A percentile compares a stretch with the other conserved stretches of the same genome.
phyloP scores from a whole-genome alignment of 1,140 invertebrate species.

The Limonius californicus region DNA sequence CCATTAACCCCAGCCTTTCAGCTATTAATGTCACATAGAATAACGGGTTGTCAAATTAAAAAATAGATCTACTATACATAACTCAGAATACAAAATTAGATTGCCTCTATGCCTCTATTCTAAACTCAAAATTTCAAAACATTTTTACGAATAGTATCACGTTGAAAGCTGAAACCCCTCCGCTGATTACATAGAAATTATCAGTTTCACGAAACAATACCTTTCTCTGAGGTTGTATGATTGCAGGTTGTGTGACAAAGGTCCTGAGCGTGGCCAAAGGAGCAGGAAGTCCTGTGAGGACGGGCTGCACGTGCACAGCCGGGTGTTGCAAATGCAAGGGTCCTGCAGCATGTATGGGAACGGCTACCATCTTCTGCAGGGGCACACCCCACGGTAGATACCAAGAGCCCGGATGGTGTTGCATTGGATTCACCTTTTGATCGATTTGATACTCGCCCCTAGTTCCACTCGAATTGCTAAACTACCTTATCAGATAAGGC shows the following conservation, averaged over 20 bases:
- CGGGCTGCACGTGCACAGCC: slow-evolving; percentile 42
- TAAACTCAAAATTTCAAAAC: too few relatives aligned
- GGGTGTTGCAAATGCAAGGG: slow-evolving; percentile 41
- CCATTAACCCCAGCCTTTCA: too few relatives aligned
- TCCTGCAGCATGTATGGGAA: slow-evolving; percentile 44
- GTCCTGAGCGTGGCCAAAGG: slow-evolving; percentile 44
- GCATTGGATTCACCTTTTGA: slow-evolving; percentile 38
- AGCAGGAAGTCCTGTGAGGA: slow-evolving; percentile 43
- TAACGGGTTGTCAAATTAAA: too few relatives aligned
- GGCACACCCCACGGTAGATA: slow-evolving; percentile 54
- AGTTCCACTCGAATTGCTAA: background rate
- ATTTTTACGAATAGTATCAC: too few relatives aligned
- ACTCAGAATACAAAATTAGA: too few relatives aligned
- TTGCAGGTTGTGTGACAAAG: slow-evolving; percentile 42
- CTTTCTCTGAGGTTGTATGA: slow-evolving; percentile 40
- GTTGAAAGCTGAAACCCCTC: too few relatives aligned
- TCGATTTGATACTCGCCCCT: slow-evolving; percentile 12
- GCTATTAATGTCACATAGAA: too few relatives aligned
- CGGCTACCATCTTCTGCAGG: slow-evolving; percentile 52
- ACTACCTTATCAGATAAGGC: background rate
- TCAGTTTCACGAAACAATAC: slow-evolving; percentile 23
- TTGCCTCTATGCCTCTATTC: too few relatives aligned
- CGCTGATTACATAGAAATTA: too few relatives aligned
- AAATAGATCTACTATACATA: too few relatives aligned
- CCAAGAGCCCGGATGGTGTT: slow-evolving; percentile 52